Percentiles rank a stretch among this genome's conserved stretches.
These are phyloP conservation scores for Drosophila dives DNA, from an alignment of 2,888 invertebrate genomes.

Conservation along the genomic window DNA sequence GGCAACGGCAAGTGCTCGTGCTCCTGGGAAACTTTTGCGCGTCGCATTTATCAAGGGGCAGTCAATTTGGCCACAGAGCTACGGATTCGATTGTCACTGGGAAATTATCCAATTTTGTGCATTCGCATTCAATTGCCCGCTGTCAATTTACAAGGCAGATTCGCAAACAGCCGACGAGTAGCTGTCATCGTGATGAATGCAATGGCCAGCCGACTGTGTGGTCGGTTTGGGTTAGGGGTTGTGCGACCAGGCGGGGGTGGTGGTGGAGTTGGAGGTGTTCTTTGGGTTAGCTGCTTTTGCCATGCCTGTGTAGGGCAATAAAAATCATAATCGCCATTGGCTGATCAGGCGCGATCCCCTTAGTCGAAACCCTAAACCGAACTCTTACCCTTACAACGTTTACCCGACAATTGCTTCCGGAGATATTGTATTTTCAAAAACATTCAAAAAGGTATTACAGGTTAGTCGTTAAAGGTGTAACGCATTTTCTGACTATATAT, in stretches of 20 bases:
- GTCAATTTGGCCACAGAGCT: conserved; percentile 50
- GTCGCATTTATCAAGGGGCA: conserved; percentile 83
- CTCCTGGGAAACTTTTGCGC: conserved; percentile 81
- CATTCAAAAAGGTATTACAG: neutral
- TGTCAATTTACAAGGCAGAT: conserved; percentile 82
- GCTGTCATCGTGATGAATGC: conserved; percentile 78
- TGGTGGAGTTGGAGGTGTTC: neutral
- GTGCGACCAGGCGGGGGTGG: neutral
- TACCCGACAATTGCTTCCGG: conserved; percentile 76
- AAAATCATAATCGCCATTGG: conserved; percentile 71
- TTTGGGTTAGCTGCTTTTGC: neutral
- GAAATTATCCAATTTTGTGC: conserved; percentile 85
- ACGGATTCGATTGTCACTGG: conserved; percentile 82
- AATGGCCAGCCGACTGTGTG: conserved; percentile 48
- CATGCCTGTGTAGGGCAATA: conserved; percentile 29
- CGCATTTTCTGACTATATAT: neutral
- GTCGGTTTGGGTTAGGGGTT: conserved; percentile 20
- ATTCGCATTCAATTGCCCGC: conserved; percentile 82
- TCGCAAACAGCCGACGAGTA: conserved; percentile 63
- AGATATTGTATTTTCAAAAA: conserved; percentile 55
- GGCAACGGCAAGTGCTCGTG: conserved; percentile 57
- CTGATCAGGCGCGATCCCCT: conserved; percentile 66
- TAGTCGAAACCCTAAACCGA: conserved; percentile 34
- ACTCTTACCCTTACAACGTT: conserved; percentile 28
- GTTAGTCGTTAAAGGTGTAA: neutral